phyloP scores from a whole-genome alignment of 1,140 invertebrate genomes.

The Orussus abietinus region DNA sequence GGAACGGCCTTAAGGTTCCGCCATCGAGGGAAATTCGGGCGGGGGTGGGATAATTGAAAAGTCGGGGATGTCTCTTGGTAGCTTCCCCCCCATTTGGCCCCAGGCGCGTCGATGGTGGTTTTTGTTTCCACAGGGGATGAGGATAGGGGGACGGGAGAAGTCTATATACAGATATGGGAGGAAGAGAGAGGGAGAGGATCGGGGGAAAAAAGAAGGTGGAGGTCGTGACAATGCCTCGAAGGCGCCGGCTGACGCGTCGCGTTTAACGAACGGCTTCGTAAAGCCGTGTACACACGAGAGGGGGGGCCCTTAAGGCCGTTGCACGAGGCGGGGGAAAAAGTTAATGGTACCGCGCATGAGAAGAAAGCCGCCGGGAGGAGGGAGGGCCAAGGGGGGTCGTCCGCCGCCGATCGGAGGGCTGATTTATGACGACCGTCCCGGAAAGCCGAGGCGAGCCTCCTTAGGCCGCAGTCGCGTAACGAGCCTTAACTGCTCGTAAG shows the following conservation, averaged over 20 bases:
- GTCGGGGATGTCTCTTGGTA: too few species aligned
- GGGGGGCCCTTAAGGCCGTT: conserved; percentile 38
- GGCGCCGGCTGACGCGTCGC: conserved; percentile 19
- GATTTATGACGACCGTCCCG: conserved; percentile 29
- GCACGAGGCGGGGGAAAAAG: conserved; percentile 31
- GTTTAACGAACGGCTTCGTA: conserved; percentile 39
- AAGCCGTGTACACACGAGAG: too few species aligned
- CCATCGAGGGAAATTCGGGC: too few species aligned
- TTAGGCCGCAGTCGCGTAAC: too few species aligned
- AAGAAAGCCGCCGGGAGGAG: conserved; percentile 4
- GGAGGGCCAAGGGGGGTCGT: conserved; percentile 12
- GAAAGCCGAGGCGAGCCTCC: conserved; percentile 23
- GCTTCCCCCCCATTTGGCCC: too few species aligned
- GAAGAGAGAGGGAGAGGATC: conserved; percentile 2
- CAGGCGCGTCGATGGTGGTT: too few species aligned
- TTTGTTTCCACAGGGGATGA: too few species aligned
- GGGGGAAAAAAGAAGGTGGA: conserved; percentile 19
- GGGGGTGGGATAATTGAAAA: too few species aligned
- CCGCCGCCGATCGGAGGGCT: conserved; percentile 16
- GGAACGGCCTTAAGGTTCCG: too few species aligned
- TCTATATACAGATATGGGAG: too few species aligned
- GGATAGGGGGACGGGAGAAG: neutral
- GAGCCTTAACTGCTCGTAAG: too few species aligned
- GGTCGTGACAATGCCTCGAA: conserved; percentile 19
- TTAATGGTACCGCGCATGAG: conserved; percentile 19